Evolutionary conservation across 2,888 invertebrate genomes (phyloP), one percentile per base, ranked within the genome.

Genomic region (Conomelus anceps): DNA sequence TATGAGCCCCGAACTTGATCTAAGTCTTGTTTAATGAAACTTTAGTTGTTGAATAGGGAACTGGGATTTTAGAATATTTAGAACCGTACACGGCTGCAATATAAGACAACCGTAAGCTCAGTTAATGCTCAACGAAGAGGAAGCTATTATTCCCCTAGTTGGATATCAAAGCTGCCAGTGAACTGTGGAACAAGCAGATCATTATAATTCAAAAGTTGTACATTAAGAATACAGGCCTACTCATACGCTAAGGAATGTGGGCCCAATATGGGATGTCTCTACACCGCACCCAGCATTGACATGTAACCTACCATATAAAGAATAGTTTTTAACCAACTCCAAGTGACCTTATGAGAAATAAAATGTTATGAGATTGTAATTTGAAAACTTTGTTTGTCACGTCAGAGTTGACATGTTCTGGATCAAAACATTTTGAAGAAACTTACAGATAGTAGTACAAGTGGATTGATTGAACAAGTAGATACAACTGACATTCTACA

Each of bases 231-330:
- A 63, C 63, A 63, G 63, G n/a, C n/a, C 63, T 63, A 63, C 63
- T 63, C 63, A 63, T 63, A 63, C 63, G 86, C 86, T 29, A 86
- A 24, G 86, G 86, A 86, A 86, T 86, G 86, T 29, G 29, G 26
- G 29, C 86, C 86, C 86, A 86, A 86, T 86, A 86, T 86, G 86
- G 86, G 29, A 86, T 86, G 24, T 29, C 85, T 29, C 26, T 26
- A 26, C 26, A 86, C 86, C 86, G 86, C 86, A 86, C 86, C 86
- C 86, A 86, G 63, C 63, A n/a, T n/a, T 13, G n/a, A n/a, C 63
- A 13, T 34, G 1, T 6, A 20, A 63, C 63, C 7, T 20, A 63
- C n/a, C 63, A 63, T 63, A n/a, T 63, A 63, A 6, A 63, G 63
- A 63, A 63, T 63, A 63, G n/a, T 63, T n/a, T n/a, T 6, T 7